Evolutionary conservation across 2,888 invertebrate species (phyloP).

Genomic region (Melikaiella ostensackeni): DNA sequence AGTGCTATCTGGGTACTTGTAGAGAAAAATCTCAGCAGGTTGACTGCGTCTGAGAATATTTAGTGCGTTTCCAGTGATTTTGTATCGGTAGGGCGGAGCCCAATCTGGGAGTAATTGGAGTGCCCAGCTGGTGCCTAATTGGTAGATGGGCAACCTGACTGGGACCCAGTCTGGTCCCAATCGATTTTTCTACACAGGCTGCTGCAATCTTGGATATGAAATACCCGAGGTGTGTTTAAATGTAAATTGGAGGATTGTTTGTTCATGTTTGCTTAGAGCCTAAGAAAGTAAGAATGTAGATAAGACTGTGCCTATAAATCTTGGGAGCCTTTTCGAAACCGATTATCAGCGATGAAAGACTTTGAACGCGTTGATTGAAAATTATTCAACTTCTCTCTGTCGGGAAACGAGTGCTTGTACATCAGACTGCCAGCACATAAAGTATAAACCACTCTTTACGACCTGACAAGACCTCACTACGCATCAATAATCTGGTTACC

Average conservation of each 20-base stretch:
- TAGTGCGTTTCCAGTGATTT: too few species aligned
- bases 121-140: too few species aligned
- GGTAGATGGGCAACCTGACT: too few species aligned
- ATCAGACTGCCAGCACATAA: slow-evolving; percentile 57
- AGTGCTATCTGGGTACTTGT: too few species aligned
- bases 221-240: neutral
- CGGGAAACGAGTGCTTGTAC: slow-evolving; percentile 46
- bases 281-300: neutral
- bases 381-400: slow-evolving; percentile 46
- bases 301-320: slow-evolving; percentile 13
- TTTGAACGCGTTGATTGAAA: slow-evolving; percentile 48
- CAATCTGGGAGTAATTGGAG: too few species aligned
- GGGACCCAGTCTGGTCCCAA: too few species aligned
- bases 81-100: too few species aligned
- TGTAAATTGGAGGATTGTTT: neutral
- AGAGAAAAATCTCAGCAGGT: too few species aligned
- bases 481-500: slow-evolving; percentile 63
- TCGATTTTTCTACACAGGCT: neutral
- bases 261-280: slow-evolving; percentile 1
- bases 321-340: slow-evolving; percentile 4
- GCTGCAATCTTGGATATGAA: too few species aligned
- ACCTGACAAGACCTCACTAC: slow-evolving; percentile 64
- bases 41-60: too few species aligned
- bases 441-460: slow-evolving; percentile 66
- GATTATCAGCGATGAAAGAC: slow-evolving; percentile 38